phyloP scores from a whole-genome alignment of 2,113 vertebrate species.

The Semicossyphus pulcher region DNA sequence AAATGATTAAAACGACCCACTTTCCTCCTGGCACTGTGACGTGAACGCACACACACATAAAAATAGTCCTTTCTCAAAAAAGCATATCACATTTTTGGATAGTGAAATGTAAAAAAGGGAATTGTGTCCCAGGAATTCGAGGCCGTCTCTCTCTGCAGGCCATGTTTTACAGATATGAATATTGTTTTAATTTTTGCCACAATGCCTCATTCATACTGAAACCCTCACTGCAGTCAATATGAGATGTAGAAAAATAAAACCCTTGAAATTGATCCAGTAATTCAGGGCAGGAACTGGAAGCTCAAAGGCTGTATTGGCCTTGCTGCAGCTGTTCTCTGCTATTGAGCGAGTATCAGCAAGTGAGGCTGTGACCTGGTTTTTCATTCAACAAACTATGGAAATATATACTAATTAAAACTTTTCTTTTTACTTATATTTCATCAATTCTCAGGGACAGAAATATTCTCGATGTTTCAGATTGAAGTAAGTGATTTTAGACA shows the following conservation, averaged over 20 bases:
- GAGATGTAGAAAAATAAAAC: no score
- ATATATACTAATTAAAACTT: no score
- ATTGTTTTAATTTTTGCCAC: slow-evolving; percentile 6
- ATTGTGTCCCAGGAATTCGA: slow-evolving; percentile 26
- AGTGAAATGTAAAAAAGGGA: slow-evolving; percentile 5
- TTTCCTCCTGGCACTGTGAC: slow-evolving; percentile 40
- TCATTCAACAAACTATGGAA: background rate
- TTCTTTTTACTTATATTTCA: background rate
- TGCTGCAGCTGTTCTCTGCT: no score
- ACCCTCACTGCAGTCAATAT: slow-evolving; percentile 9
- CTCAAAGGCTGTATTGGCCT: slow-evolving; percentile 28
- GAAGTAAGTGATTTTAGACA: background rate
- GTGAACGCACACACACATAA: background rate
- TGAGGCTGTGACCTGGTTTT: background rate
- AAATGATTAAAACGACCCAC: slow-evolving; percentile 66
- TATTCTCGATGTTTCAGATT: background rate
- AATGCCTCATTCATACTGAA: slow-evolving; percentile 1
- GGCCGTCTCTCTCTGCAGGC: slow-evolving; percentile 19
- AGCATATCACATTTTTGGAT: slow-evolving; percentile 38
- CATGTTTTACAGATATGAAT: slow-evolving; percentile 8
- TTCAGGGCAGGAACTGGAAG: slow-evolving; percentile 5
- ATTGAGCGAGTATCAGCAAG: background rate
- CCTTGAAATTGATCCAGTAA: no score
- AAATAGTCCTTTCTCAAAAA: slow-evolving; percentile 33
- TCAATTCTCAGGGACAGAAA: no score